Conservation (phyloP, 1,140 invertebrate genomes). For the Sipha flava region DNA sequence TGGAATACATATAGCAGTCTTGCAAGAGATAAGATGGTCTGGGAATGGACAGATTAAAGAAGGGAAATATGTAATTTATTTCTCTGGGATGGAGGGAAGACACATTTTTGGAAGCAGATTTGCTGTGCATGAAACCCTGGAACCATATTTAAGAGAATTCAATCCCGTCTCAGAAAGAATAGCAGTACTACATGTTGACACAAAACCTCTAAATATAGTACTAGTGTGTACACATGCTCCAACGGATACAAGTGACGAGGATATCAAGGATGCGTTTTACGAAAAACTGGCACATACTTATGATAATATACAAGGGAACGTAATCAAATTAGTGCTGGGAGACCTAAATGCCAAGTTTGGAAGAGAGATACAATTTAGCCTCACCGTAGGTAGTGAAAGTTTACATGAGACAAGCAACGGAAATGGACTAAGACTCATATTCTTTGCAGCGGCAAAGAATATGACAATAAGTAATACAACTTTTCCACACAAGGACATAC, state of each 20-base stretch:
- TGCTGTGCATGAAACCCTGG: background rate
- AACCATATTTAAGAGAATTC: no score
- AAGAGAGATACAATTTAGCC: no score
- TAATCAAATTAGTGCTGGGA: background rate
- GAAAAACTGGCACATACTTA: conserved; percentile 6
- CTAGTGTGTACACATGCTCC: no score
- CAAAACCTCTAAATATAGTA: conserved; percentile 30
- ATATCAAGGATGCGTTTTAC: conserved; percentile 34
- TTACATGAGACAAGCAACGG: background rate
- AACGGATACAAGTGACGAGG: conserved; percentile 33
- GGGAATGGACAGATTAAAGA: background rate
- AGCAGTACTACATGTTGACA: conserved; percentile 15
- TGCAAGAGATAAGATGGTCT: no score
- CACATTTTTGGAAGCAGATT: background rate
- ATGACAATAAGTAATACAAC: no score
- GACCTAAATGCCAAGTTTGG: background rate
- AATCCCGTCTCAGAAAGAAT: no score
- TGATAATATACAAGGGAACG: conserved; percentile 14
- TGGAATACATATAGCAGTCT: background rate
- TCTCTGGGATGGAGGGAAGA: background rate
- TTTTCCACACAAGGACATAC: background rate
- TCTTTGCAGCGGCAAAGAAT: background rate
- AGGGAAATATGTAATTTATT: background rate
- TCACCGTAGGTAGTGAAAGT: background rate
- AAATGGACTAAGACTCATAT: no score